Percentiles rank a stretch among this genome's conserved stretches.
These are phyloP conservation scores for Tridacna gigas DNA, from an alignment of 2,888 invertebrate species.

Conservation along the genomic window DNA sequence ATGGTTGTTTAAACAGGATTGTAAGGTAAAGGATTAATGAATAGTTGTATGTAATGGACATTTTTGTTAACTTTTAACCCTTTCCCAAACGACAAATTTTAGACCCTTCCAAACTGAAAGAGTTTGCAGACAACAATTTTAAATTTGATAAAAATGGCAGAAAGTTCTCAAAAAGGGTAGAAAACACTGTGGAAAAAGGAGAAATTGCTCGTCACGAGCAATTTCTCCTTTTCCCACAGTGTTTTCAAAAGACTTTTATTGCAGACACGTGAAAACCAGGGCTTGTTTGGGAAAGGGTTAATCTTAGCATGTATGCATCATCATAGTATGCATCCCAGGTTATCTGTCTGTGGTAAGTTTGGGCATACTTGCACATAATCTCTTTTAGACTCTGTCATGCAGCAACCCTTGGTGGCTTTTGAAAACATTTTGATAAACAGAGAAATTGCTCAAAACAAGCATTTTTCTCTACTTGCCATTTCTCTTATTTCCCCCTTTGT, in stretches of 20 bases:
- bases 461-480: too few relatives aligned
- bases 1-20: too few relatives aligned
- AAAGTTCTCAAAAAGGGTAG: neutral
- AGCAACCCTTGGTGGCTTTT: neutral
- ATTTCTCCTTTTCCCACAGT: neutral
- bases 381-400: too few relatives aligned
- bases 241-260: neutral
- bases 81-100: neutral
- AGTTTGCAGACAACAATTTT: neutral
- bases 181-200: neutral
- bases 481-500: too few relatives aligned
- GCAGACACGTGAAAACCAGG: neutral
- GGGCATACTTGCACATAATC: too few relatives aligned
- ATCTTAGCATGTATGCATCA: neutral
- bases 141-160: neutral
- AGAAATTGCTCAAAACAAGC: conserved; percentile 9
- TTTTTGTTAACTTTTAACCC: neutral
- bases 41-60: too few relatives aligned
- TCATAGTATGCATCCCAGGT: too few relatives aligned
- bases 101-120: too few relatives aligned
- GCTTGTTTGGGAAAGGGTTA: neutral
- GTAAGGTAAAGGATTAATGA: too few relatives aligned
- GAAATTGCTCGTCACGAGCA: neutral
- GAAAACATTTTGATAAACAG: neutral
- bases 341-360: too few relatives aligned